These are phyloP conservation scores for Andricus quercusramuli DNA, from an alignment of 2,888 invertebrate genomes.

Conservation along the genomic window DNA sequence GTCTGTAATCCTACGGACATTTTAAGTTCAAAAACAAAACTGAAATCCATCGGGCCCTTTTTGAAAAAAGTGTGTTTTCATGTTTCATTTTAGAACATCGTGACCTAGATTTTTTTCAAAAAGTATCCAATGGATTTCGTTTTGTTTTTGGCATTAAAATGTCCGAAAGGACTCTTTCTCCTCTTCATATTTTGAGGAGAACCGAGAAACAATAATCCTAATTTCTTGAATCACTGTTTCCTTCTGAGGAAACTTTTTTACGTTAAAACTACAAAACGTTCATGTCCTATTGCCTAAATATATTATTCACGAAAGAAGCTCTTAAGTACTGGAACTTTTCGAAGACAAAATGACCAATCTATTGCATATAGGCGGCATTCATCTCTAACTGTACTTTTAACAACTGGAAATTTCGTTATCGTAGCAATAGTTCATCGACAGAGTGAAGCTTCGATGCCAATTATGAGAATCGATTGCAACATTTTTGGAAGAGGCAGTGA, in stretches of 20 bases:
- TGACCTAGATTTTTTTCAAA: no score
- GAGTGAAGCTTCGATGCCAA: slow-evolving; percentile 15
- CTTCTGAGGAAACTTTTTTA: not conserved
- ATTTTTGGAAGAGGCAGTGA: slow-evolving; percentile 57
- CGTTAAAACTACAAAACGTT: slow-evolving; percentile 29
- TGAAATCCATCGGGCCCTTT: no score
- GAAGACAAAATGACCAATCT: slow-evolving; percentile 45
- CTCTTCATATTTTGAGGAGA: not conserved
- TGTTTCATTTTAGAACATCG: no score
- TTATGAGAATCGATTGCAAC: slow-evolving; percentile 31
- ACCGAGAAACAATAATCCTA: not conserved
- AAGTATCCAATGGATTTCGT: no score
- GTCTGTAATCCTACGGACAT: no score
- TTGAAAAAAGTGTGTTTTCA: no score
- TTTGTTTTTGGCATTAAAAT: no score
- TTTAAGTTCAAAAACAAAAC: no score
- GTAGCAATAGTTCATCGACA: not conserved
- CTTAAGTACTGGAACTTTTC: slow-evolving; percentile 13
- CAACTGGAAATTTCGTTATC: not conserved
- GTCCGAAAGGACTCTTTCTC: no score
- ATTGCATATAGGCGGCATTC: slow-evolving; percentile 38
- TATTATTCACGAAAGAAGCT: slow-evolving; percentile 12
- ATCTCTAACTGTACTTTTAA: slow-evolving; percentile 39
- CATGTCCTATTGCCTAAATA: not conserved
- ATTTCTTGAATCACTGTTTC: slow-evolving; percentile 6